These are phyloP conservation scores for Mizuhopecten yessoensis DNA, from an alignment of 1,140 invertebrate genomes.

Conservation along the genomic window DNA sequence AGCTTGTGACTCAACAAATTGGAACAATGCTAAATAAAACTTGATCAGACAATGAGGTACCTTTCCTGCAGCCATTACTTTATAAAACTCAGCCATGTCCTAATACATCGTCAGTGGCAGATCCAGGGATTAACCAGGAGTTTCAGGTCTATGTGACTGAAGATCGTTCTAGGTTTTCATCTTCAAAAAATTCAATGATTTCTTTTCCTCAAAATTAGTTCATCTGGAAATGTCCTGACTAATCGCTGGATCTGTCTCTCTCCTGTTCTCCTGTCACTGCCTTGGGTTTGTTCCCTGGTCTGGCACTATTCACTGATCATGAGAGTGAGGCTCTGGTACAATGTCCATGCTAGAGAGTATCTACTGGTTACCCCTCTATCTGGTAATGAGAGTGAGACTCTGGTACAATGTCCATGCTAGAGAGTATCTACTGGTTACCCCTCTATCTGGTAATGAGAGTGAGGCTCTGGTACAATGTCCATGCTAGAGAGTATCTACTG, in stretches of 20 bases:
- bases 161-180: too few relatives aligned
- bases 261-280: neutral
- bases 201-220: neutral
- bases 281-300: neutral
- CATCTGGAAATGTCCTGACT: neutral
- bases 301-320: neutral
- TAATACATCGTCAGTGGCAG: too few relatives aligned
- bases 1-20: too few relatives aligned
- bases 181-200: neutral
- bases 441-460: neutral
- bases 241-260: neutral
- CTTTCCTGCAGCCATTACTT: too few relatives aligned
- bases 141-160: too few relatives aligned
- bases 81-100: too few relatives aligned
- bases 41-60: too few relatives aligned
- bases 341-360: neutral
- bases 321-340: neutral
- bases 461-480: too few relatives aligned
- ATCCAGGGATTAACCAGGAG: too few relatives aligned
- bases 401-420: too few relatives aligned
- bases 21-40: too few relatives aligned
- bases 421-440: neutral
- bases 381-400: conserved; percentile 5
- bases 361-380: neutral
- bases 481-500: neutral